Evolutionary conservation across 1,140 invertebrate genomes (phyloP), one percentile per base, ranked within the genome.

Genomic region (Scaptomyza montana): DNA sequence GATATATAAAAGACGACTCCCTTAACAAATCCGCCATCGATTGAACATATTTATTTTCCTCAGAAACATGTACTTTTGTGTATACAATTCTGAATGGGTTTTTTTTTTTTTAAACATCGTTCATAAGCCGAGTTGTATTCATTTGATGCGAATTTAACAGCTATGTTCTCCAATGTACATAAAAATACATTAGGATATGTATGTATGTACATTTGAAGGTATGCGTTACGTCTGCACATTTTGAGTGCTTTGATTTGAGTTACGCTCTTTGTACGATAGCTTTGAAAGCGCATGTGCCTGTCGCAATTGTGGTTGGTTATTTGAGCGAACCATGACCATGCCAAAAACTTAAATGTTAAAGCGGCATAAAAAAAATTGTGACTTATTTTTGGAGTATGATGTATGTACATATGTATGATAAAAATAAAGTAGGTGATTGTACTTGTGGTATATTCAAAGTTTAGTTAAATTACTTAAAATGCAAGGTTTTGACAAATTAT

Each of bases 241-340:
- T 36, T 21, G 13, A 45, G 47, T 43, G 47, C 57, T 46, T 54
- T 30, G 62, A 54, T n/a, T 33, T 30, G 53, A 57, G 61, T 36
- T 36, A 7, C 36, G 36, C 33, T 25, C 21, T 67, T 41, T 56
- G 4, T 5, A 43, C 12, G 8, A 3, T 0, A 7, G 39, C 7
- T 9, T 25, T 12, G 3, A 49, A 6, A 56, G 68, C 68, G 68
- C 68, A 70, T 70, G 64, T 57, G 55, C 54, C 28, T 19, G n/a
- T 59, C 30, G 54, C 21, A 25, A 25, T 43, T 61, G 46, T 47
- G 60, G 66, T 50, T 55, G 54, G 13, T 46, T 9, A 25, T 59
- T 55, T 45, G 77, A 67, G 65, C 74, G 71, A 86, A 90, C 86
- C 86, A 90, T 90, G 87, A 90, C 86, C 87, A 90, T 90, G 81